Base-by-base conservation (phyloP, 2,797 vertebrate genomes). In the Cryptoblepharus egeriae region DNA sequence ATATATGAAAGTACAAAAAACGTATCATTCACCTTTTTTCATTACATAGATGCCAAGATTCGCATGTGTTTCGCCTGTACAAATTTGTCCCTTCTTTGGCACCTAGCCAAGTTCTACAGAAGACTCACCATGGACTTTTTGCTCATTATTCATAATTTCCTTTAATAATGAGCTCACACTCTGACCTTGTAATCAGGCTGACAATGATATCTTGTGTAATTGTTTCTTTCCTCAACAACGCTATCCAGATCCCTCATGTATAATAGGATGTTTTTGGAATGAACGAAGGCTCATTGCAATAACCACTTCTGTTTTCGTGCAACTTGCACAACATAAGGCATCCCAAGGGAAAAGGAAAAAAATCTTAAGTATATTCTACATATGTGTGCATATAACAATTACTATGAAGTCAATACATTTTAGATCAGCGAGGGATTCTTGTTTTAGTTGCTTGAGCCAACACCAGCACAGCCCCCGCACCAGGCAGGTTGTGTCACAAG, bases 1-100 rank as follows among this genome's bases (percentile, higher is more conserved):
- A 94, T 91, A 88, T 73, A 85, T 32, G 88, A 91, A 90, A 93
- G 76, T 80, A 77, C 63, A 92, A 91, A 91, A 79, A 85, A 93
- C 93, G 92, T 90, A 88, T 94, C 94, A 94, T n/a, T n/a, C n/a
- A n/a, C n/a, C n/a, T n/a, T n/a, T n/a, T n/a, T n/a, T n/a, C n/a
- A n/a, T n/a, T n/a, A n/a, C n/a, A n/a, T n/a, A n/a, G 65, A 22
- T 81, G 91, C 90, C 86, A 89, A 87, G 83, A n/a, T 72, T 88
- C 49, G 13, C 57, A 63, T 1, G 58, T 55, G 26, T 72, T 80
- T 80, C 20, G 49, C 68, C 72, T 13, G 7, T n/a, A 61, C 24
- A 13, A 71, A 57, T 58, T 37, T 69, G 69, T 58, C 37, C 26
- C 77, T 70, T 49, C 32, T 26, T 37, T 74, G 67, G 78, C 63